A percentile compares a stretch with the other conserved stretches of the same genome.
phyloP scores from a whole-genome alignment of 2,113 vertebrate genomes.

The Ceyx melanurus region DNA sequence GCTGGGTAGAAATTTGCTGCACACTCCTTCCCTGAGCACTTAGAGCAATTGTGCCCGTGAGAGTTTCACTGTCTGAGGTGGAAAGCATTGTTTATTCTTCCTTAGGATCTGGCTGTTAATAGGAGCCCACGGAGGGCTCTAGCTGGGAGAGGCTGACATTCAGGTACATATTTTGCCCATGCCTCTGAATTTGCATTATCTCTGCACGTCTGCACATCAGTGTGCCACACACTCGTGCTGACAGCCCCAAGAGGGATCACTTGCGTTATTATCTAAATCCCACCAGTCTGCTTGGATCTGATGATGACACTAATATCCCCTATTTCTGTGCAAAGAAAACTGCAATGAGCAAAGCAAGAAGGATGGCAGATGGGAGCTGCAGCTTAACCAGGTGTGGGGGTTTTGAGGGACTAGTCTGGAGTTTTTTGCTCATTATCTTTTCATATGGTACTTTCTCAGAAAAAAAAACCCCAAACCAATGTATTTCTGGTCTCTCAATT shows the following conservation, averaged over 20 bases:
- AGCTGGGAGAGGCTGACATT: neutral
- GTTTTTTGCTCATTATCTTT: slow-evolving; percentile 36
- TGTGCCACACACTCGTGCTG: neutral
- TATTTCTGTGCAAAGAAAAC: neutral
- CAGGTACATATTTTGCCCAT: neutral
- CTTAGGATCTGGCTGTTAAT: accelerated
- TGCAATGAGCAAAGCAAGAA: neutral
- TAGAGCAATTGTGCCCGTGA: neutral
- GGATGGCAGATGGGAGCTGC: neutral
- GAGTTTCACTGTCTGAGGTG: neutral
- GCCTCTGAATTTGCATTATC: neutral
- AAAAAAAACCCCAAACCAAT: neutral
- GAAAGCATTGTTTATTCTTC: neutral
- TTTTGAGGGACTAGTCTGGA: slow-evolving; percentile 15
- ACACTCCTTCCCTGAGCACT: accelerated
- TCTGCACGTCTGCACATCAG: neutral
- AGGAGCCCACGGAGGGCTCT: neutral
- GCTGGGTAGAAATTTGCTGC: neutral
- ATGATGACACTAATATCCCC: neutral
- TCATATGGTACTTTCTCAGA: neutral
- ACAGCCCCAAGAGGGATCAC: neutral
- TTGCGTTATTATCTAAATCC: slow-evolving; percentile 6
- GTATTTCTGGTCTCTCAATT: neutral
- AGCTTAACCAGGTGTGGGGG: slow-evolving; percentile 9
- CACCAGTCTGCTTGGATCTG: neutral